Percentiles rank a stretch among this genome's conserved stretches.
Conservation (phyloP, 1,140 invertebrate species). For the Bombus cullumanus region DNA sequence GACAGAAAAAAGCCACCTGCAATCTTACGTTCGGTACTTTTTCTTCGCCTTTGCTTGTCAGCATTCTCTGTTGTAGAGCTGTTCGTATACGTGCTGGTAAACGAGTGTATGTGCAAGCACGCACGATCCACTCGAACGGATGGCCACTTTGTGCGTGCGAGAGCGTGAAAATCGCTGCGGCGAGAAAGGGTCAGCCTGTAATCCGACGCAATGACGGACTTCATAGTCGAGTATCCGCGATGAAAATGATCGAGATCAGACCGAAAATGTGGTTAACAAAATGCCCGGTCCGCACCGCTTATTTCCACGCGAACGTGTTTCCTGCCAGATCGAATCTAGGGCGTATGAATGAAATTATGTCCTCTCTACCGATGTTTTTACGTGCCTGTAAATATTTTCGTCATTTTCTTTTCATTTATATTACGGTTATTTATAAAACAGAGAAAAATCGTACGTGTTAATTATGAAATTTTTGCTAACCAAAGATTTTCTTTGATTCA, state of each 20-base stretch:
- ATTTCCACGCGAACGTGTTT: slow-evolving; percentile 12
- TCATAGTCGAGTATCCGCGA: slow-evolving; percentile 47
- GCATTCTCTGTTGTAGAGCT: slow-evolving; percentile 3
- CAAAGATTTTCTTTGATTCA: background rate
- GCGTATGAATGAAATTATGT: slow-evolving; percentile 6
- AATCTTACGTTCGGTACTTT: slow-evolving; percentile 1
- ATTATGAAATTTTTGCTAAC: background rate
- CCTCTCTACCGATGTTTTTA: background rate
- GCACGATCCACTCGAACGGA: slow-evolving; percentile 51
- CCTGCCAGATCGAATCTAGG: background rate
- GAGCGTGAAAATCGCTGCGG: slow-evolving; percentile 66
- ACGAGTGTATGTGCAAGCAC: slow-evolving; percentile 2
- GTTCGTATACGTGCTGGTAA: slow-evolving; percentile 17
- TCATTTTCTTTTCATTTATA: background rate
- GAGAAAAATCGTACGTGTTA: too few relatives aligned
- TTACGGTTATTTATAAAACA: background rate
- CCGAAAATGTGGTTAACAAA: slow-evolving; percentile 25
- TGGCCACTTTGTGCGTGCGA: slow-evolving; percentile 59
- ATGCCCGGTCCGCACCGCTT: background rate
- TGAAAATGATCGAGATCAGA: slow-evolving; percentile 45
- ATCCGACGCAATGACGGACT: slow-evolving; percentile 61
- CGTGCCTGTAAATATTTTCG: slow-evolving; percentile 9
- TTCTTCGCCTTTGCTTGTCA: slow-evolving; percentile 12
- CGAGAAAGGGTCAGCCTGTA: slow-evolving; percentile 59
- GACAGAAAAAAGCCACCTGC: slow-evolving; percentile 12